Evolutionary conservation across 1,140 invertebrate genomes (phyloP).

Genomic region (Pseudomyrmex gracilis): DNA sequence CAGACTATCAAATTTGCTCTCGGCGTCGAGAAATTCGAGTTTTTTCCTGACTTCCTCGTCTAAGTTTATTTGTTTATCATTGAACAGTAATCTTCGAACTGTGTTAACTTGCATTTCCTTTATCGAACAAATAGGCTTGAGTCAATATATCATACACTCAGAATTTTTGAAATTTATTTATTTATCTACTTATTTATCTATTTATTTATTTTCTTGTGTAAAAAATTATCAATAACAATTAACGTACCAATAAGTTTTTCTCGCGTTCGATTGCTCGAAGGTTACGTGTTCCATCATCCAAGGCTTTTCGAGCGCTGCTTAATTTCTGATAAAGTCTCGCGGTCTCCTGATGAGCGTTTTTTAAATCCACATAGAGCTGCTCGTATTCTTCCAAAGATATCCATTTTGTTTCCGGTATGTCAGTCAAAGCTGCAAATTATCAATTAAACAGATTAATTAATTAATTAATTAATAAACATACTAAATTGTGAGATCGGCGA

Average conservation of each 20-base stretch:
- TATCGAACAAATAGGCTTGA: constrained; percentile 47
- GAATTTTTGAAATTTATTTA: neutral
- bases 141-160: neutral
- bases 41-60: constrained; percentile 93
- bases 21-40: constrained; percentile 89
- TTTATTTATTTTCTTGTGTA: neutral
- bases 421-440: constrained; percentile 3
- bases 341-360: constrained; percentile 88
- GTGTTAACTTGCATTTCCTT: constrained; percentile 91
- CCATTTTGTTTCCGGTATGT: neutral
- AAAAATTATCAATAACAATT: neutral
- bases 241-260: constrained; percentile 87
- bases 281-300: constrained; percentile 92
- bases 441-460: neutral
- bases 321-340: constrained; percentile 91
- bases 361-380: constrained; percentile 88
- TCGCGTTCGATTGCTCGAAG: constrained; percentile 88
- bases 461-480: neutral
- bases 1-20: constrained; percentile 77
- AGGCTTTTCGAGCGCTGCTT: constrained; percentile 90
- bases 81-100: constrained; percentile 90
- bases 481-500: no score
- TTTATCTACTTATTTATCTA: neutral
- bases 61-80: constrained; percentile 88
- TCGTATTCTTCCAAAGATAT: constrained; percentile 86